Percentiles rank a stretch among this genome's conserved stretches.
Conservation (phyloP, 1,140 invertebrate species). For the Drosophila santomea region DNA sequence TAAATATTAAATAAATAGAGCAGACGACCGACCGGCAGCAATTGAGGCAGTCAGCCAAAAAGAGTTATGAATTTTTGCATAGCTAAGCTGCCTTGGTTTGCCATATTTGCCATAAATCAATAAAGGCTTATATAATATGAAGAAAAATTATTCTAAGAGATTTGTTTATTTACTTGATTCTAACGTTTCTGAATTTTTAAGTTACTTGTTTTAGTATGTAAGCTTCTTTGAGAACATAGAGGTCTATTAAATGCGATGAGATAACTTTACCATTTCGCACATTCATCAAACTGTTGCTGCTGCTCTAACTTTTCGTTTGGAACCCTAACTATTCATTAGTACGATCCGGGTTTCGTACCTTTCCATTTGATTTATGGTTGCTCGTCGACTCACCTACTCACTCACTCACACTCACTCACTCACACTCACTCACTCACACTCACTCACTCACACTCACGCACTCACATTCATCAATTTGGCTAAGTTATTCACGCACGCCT, state of each 20-base stretch:
- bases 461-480: slow-evolving; percentile 58
- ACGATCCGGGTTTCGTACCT: slow-evolving; percentile 36
- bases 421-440: too few relatives aligned
- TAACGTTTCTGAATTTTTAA: neutral
- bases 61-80: slow-evolving; percentile 47
- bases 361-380: slow-evolving; percentile 66
- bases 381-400: neutral
- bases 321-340: slow-evolving; percentile 56
- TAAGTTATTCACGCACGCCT: slow-evolving; percentile 57
- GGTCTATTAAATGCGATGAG: neutral
- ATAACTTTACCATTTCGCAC: neutral
- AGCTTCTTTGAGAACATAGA: too few relatives aligned
- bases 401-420: too few relatives aligned
- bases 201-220: too few relatives aligned
- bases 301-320: neutral
- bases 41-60: slow-evolving; percentile 45
- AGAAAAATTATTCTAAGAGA: neutral
- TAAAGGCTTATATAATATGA: neutral
- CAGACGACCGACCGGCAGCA: slow-evolving; percentile 28
- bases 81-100: slow-evolving; percentile 12
- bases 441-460: neutral
- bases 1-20: slow-evolving; percentile 79
- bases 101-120: slow-evolving; percentile 12
- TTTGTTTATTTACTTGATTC: neutral
- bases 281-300: slow-evolving; percentile 39